phyloP scores from a whole-genome alignment of 2,113 vertebrate genomes.

The Propithecus coquereli region DNA sequence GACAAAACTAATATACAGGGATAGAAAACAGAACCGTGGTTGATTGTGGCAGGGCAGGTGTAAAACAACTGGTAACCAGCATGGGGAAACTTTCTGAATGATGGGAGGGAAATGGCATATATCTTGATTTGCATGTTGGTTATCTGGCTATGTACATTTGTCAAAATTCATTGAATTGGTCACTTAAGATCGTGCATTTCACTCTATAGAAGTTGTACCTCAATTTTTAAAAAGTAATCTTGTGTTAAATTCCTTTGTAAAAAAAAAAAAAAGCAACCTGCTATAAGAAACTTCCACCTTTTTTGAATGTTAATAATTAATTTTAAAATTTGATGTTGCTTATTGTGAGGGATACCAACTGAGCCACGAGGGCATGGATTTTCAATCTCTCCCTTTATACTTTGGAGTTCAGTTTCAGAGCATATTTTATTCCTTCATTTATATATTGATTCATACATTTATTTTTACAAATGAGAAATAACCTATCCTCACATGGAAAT shows the following conservation, averaged over 20 bases:
- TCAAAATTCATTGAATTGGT: background rate
- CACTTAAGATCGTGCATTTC: background rate
- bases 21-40: background rate
- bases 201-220: background rate
- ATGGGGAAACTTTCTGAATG: background rate
- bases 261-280: background rate
- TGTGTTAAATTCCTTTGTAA: background rate
- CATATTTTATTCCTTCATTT: background rate
- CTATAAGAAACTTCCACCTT: background rate
- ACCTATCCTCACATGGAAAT: background rate
- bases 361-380: background rate
- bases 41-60: background rate
- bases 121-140: background rate
- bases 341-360: background rate
- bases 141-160: background rate
- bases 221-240: background rate
- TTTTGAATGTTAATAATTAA: background rate
- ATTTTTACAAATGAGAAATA: background rate
- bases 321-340: background rate
- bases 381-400: background rate
- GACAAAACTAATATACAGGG: background rate
- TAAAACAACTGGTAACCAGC: too few relatives aligned
- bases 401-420: background rate
- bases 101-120: background rate
- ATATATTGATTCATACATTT: background rate